Percentiles rank a stretch among this genome's conserved stretches.
phyloP scores from a whole-genome alignment of 2,113 vertebrate species.

The Tupaia chinensis region DNA sequence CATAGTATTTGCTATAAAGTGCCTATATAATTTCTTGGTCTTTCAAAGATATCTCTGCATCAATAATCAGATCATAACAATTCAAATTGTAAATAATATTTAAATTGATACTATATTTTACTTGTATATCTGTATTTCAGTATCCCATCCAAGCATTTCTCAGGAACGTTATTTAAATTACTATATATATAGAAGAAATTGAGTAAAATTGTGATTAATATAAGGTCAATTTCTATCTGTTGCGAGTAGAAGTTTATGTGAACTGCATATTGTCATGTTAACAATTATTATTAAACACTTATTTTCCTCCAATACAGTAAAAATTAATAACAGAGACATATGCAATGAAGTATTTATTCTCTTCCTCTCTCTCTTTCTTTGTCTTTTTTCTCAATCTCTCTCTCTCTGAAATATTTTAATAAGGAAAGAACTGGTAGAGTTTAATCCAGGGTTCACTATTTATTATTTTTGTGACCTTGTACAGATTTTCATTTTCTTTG shows the following conservation, averaged over 20 bases:
- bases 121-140: not conserved
- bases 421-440: not conserved
- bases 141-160: constrained; percentile 55
- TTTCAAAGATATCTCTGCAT: not conserved
- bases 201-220: not conserved
- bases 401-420: not conserved
- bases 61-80: constrained; percentile 27
- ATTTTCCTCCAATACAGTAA: constrained; percentile 1
- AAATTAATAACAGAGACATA: constrained; percentile 10
- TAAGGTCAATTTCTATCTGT: not conserved
- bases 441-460: not conserved
- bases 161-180: not conserved
- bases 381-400: not conserved
- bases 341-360: not conserved
- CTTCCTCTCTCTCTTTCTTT: not conserved
- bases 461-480: constrained; percentile 36
- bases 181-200: not conserved
- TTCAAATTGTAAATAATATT: constrained; percentile 5
- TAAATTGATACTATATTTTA: constrained; percentile 23
- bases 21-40: not conserved
- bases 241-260: not conserved
- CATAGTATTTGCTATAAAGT: not conserved
- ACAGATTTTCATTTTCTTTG: constrained; percentile 31
- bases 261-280: not conserved
- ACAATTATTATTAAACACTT: not conserved